Percentiles rank a stretch among this genome's conserved stretches.
These are phyloP conservation scores for Cyphomyrus discorhynchus DNA, from an alignment of 2,113 vertebrate species.

Conservation along the genomic window DNA sequence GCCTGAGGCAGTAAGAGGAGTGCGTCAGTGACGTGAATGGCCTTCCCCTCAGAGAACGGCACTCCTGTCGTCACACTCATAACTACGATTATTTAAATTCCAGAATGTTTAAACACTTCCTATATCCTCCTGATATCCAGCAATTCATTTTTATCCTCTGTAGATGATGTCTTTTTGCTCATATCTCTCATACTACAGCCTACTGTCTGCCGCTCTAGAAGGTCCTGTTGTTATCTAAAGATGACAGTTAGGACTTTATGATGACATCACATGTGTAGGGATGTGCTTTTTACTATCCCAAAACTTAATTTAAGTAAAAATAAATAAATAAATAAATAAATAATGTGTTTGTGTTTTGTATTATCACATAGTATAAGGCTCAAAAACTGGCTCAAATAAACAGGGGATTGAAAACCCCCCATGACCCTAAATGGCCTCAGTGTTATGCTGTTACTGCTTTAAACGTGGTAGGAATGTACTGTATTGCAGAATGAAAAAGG, in stretches of 20 bases:
- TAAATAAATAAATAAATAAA: background rate
- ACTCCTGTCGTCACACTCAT: background rate
- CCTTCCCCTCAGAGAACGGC: background rate
- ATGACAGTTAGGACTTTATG: background rate
- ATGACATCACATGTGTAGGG: background rate
- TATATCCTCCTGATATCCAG: background rate
- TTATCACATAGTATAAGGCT: background rate
- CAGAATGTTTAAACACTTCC: background rate
- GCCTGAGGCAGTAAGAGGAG: slow-evolving; percentile 40
- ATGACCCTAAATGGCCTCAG: too few species aligned
- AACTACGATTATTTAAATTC: background rate
- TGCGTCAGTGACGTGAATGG: background rate
- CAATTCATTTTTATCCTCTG: background rate
- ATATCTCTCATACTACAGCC: background rate
- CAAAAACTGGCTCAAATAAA: background rate
- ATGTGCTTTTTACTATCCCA: background rate
- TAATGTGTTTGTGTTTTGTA: too few species aligned
- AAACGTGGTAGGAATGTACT: background rate
- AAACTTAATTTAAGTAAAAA: background rate
- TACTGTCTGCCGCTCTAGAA: background rate
- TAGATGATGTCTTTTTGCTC: background rate
- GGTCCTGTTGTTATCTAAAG: background rate
- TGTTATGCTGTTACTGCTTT: background rate
- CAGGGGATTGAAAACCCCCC: background rate
- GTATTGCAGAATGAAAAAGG: background rate